Conservation (phyloP, 2,888 invertebrate species). For the Heteromurus nitidus region DNA sequence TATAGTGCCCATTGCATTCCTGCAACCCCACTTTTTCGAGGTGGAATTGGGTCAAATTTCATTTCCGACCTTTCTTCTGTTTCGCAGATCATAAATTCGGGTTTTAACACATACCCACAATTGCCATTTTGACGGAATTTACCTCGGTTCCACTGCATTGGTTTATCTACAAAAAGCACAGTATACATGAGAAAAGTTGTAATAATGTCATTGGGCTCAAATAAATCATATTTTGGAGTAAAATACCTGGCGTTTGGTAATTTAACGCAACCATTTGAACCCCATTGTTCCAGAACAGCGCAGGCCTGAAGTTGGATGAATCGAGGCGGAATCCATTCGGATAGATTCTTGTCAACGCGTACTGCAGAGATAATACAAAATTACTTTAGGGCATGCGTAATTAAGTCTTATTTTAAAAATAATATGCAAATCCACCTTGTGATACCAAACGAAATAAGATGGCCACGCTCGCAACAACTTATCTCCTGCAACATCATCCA, state of each 20-base stretch:
- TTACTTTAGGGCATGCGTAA: not conserved
- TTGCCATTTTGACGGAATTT: constrained; percentile 64
- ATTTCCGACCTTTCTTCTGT: not conserved
- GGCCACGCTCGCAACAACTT: not conserved
- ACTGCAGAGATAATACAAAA: not conserved
- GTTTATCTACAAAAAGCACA: constrained; percentile 57
- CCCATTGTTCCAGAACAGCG: constrained; percentile 36
- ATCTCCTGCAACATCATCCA: constrained; percentile 17
- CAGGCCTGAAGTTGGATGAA: constrained; percentile 25
- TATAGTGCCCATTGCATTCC: too few species aligned
- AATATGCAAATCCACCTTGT: constrained; percentile 9
- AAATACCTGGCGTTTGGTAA: constrained; percentile 33
- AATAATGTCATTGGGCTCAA: not conserved
- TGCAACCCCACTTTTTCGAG: too few species aligned
- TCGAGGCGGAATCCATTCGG: constrained; percentile 25
- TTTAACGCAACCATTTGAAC: constrained; percentile 32
- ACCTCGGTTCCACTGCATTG: constrained; percentile 64
- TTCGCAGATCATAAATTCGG: constrained; percentile 45
- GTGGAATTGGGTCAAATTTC: constrained; percentile 22
- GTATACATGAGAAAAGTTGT: not conserved
- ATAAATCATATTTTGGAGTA: not conserved
- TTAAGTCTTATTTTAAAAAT: not conserved
- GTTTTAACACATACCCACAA: constrained; percentile 67
- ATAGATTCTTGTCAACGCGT: constrained; percentile 39
- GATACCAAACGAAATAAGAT: constrained; percentile 41